Base-by-base conservation (phyloP, 2,888 invertebrate genomes). In the Thyatira batis region DNA sequence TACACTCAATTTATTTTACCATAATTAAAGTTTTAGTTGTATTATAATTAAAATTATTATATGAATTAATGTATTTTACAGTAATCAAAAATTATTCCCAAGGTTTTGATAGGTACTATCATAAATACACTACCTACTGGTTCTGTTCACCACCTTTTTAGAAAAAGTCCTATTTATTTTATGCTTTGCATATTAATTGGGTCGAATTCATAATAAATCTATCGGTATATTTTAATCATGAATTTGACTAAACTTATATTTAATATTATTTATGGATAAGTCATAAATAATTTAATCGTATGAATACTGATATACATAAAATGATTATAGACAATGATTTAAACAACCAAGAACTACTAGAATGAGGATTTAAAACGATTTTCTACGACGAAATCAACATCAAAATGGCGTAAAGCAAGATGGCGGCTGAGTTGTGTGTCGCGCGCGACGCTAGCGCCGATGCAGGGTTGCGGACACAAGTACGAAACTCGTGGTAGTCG, bases 381-480 rank as follows among this genome's bases (percentile, higher is more conserved):
- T n/a, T 17, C 72, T 82, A 82, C 51, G 77, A 79, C 8, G 74
- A 76, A 52, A 85, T 67, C 53, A 91, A 80, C 80, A 90, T 81
- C 65, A 90, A 82, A 50, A 89, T 82, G 74, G 88, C 86, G 80
- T 89, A 89, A 56, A 90, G 65, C 64, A 90, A 80, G 25, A 91
- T 82, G 73, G 91, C 90, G 57, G 87, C 84, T 5, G 87, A 87
- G 56, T 81, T 82, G 55, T 84, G 82, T 1, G 91, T 78, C 11
- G 93, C 93, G 50, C 93, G 93, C 43, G 95, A 94, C 57, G 95
- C 94, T 55, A 96, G 86, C 61, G 96, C 96, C 75, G 95, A 95
- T 30, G 96, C 95, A 39, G 96, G 96, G 55, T 96, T 95, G 71
- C 96, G 94, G 69, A 97, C 94, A 84, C 98, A 98, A 45, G 94